phyloP scores from a whole-genome alignment of 2,797 vertebrate species.

The Gymnothorax javanicus region DNA sequence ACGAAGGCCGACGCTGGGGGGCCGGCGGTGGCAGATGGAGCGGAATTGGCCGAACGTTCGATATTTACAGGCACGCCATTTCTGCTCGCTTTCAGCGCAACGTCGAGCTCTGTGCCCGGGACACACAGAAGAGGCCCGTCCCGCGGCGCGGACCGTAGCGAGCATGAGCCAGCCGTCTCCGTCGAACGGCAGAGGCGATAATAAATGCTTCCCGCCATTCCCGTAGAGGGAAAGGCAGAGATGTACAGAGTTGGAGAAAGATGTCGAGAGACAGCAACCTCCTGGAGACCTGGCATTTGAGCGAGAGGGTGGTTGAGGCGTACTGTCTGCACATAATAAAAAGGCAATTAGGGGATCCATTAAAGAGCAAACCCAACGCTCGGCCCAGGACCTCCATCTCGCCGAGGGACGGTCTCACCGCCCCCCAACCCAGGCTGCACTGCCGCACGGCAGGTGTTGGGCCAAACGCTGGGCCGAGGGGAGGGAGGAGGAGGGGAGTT shows the following conservation, averaged over 20 bases:
- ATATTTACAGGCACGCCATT: constrained; percentile 66
- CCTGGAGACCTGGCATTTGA: constrained; percentile 26
- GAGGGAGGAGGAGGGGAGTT: constrained; percentile 39
- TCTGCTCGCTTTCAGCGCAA: constrained; percentile 64
- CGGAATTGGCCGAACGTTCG: constrained; percentile 53
- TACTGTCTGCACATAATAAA: neutral
- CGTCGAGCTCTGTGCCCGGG: constrained; percentile 62
- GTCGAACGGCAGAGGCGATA: neutral
- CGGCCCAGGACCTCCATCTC: constrained; percentile 40
- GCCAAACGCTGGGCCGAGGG: neutral
- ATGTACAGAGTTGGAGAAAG: neutral
- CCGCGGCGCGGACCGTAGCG: neutral
- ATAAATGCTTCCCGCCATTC: neutral
- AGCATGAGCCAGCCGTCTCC: neutral
- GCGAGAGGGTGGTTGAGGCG: neutral
- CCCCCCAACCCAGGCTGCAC: constrained; percentile 34
- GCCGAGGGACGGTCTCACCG: constrained; percentile 32
- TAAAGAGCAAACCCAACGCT: constrained; percentile 28
- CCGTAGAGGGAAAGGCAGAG: neutral
- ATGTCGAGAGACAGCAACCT: neutral
- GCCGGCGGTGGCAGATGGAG: constrained; percentile 48
- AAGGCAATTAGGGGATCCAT: constrained; percentile 48
- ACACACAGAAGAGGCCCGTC: constrained; percentile 30
- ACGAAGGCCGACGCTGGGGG: constrained; percentile 44
- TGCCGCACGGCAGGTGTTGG: neutral